phyloP scores from a whole-genome alignment of 2,113 vertebrate species.

The Tauraco erythrolophus region DNA sequence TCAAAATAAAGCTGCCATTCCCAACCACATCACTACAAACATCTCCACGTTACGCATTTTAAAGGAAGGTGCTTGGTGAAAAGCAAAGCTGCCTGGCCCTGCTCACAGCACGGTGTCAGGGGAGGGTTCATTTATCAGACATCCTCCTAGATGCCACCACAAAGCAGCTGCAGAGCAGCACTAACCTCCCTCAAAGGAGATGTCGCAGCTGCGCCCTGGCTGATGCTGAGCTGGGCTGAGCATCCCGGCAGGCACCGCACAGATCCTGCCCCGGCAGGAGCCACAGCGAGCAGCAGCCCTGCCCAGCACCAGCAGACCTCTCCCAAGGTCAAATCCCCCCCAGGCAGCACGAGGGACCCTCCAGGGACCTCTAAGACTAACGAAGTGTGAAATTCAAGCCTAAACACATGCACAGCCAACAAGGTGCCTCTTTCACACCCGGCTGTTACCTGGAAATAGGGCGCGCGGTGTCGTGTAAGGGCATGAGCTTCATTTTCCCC shows the following conservation, averaged over 20 bases:
- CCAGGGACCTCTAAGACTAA: not conserved
- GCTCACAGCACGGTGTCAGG: not conserved
- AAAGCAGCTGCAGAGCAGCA: not conserved
- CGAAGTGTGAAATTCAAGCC: slow-evolving; percentile 15
- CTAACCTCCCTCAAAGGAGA: not conserved
- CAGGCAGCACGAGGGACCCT: not conserved
- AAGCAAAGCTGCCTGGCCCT: not conserved
- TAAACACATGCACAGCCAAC: not conserved
- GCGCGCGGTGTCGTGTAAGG: not conserved
- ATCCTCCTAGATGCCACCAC: not conserved
- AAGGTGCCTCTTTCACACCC: not conserved
- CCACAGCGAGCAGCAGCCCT: not conserved
- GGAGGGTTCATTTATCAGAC: not conserved
- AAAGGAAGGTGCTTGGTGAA: not conserved
- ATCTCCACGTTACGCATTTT: accelerated
- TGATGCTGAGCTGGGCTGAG: accelerated
- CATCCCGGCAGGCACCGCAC: not conserved
- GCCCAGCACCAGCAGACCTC: not conserved
- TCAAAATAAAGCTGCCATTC: not conserved
- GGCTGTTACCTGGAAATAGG: not conserved
- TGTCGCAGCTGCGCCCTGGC: not conserved
- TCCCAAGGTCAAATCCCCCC: slow-evolving; percentile 20
- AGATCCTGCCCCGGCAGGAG: not conserved
- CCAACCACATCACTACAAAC: not conserved
- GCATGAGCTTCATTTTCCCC: not conserved